Conservation (phyloP, 2,888 invertebrate species). For the Thymelicus sylvestris region DNA sequence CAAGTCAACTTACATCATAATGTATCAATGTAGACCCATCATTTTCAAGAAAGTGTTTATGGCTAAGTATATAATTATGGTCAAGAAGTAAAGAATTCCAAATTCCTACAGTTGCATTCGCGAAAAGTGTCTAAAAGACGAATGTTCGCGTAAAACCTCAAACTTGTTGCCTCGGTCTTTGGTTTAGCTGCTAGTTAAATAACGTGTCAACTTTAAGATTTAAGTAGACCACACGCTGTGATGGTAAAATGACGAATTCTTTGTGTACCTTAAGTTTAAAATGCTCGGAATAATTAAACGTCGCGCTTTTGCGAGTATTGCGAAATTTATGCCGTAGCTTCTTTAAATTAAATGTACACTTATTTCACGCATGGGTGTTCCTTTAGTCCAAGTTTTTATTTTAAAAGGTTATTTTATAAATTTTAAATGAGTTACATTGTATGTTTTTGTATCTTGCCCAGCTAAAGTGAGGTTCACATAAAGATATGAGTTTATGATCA, state of each 20-base stretch:
- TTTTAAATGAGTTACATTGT: not conserved
- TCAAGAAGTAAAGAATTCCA: constrained; percentile 20
- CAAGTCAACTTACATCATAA: too few relatives aligned
- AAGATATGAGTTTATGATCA: too few relatives aligned
- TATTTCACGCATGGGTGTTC: constrained; percentile 1
- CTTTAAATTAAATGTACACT: constrained; percentile 10
- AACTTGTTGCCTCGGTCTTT: constrained; percentile 47
- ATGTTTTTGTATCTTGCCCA: not conserved
- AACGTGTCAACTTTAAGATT: constrained; percentile 43
- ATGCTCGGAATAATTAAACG: constrained; percentile 10
- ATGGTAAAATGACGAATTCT: constrained; percentile 4
- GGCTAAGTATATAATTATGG: not conserved
- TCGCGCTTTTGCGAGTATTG: constrained; percentile 4
- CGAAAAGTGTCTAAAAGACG: constrained; percentile 35
- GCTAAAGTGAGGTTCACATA: too few relatives aligned
- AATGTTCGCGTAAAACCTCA: constrained; percentile 52
- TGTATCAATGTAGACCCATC: too few relatives aligned
- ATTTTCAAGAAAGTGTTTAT: too few relatives aligned
- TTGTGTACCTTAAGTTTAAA: constrained; percentile 7
- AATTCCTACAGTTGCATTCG: constrained; percentile 42
- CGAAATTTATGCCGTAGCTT: constrained; percentile 10
- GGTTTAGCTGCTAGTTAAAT: constrained; percentile 39
- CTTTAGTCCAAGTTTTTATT: not conserved
- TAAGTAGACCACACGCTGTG: constrained; percentile 34
- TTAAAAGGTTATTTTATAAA: not conserved